These are phyloP conservation scores for Brachyalestes nurse DNA, from an alignment of 2,797 vertebrate genomes.

Conservation along the genomic window DNA sequence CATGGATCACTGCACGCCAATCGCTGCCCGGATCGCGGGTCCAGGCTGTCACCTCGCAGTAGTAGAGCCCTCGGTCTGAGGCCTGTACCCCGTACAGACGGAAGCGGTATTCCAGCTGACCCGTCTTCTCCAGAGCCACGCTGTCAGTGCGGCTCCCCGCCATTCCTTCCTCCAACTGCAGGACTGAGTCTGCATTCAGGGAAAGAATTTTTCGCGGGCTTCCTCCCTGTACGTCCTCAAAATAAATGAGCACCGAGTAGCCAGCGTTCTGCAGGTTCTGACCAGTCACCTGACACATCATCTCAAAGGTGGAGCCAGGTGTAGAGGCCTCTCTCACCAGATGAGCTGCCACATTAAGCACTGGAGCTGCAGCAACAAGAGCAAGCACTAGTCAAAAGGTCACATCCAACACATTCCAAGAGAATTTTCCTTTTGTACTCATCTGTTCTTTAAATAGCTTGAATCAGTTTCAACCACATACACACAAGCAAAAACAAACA, in stretches of 20 bases:
- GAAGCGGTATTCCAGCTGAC: conserved; percentile 87
- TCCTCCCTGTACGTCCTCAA: conserved; percentile 75
- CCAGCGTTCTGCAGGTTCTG: conserved; percentile 86
- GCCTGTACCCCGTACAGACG: conserved; percentile 89
- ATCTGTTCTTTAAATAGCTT: background rate
- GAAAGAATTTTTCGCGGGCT: conserved; percentile 83
- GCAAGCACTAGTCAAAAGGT: background rate
- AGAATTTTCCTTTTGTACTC: background rate
- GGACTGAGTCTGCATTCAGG: conserved; percentile 85
- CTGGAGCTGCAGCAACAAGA: conserved; percentile 77
- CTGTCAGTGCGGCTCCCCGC: conserved; percentile 83
- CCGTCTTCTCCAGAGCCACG: conserved; percentile 87
- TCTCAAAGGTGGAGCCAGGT: conserved; percentile 92
- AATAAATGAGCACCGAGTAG: conserved; percentile 87
- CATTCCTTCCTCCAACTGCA: conserved; percentile 83
- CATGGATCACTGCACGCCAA: conserved; percentile 82
- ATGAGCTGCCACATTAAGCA: conserved; percentile 82
- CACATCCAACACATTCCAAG: background rate
- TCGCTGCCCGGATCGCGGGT: conserved; percentile 77
- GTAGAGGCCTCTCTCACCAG: conserved; percentile 84
- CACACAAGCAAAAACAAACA: background rate
- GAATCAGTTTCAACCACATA: background rate
- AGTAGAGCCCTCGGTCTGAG: conserved; percentile 88
- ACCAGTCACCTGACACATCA: conserved; percentile 85
- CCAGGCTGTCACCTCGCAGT: conserved; percentile 89